phyloP scores from a whole-genome alignment of 2,113 vertebrate genomes.

The Crotalus horridus region DNA sequence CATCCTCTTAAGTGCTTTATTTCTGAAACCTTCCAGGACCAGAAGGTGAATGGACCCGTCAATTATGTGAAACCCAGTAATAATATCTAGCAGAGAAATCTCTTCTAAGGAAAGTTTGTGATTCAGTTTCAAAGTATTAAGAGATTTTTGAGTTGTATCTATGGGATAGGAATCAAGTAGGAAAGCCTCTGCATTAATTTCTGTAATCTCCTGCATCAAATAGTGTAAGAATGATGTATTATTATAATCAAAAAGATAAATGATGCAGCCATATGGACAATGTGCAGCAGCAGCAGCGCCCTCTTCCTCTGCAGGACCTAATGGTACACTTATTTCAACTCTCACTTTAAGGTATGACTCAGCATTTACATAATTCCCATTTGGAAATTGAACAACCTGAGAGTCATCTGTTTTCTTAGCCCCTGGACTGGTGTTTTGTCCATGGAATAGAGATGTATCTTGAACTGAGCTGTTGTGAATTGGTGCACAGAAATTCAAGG shows the following conservation, averaged over 20 bases:
- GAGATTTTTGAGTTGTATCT: slow-evolving; percentile 44
- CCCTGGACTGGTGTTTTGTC: slow-evolving; percentile 1
- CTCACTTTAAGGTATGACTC: slow-evolving; percentile 76
- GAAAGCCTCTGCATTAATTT: slow-evolving; percentile 73
- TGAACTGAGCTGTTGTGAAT: slow-evolving; percentile 63
- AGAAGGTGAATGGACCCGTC: slow-evolving; percentile 77
- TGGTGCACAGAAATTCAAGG: slow-evolving; percentile 63
- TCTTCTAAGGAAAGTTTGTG: slow-evolving; percentile 48
- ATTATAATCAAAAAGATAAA: slow-evolving; percentile 70
- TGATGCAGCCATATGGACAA: slow-evolving; percentile 69
- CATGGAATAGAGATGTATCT: neutral
- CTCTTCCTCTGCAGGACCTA: slow-evolving; percentile 2
- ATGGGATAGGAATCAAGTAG: slow-evolving; percentile 49
- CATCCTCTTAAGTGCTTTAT: slow-evolving; percentile 71
- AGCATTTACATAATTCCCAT: slow-evolving; percentile 72
- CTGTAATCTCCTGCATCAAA: slow-evolving; percentile 70
- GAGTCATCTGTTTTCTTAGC: neutral
- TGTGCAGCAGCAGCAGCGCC: neutral
- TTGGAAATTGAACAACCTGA: slow-evolving; percentile 42
- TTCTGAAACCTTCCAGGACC: slow-evolving; percentile 79
- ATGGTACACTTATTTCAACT: slow-evolving; percentile 69
- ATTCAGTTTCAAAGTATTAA: slow-evolving; percentile 60
- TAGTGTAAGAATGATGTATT: slow-evolving; percentile 52
- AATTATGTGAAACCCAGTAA: slow-evolving; percentile 81
- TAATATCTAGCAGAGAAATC: slow-evolving; percentile 65